Evolutionary conservation across 2,113 vertebrate species (phyloP).

Genomic region (Lutjanus erythropterus): DNA sequence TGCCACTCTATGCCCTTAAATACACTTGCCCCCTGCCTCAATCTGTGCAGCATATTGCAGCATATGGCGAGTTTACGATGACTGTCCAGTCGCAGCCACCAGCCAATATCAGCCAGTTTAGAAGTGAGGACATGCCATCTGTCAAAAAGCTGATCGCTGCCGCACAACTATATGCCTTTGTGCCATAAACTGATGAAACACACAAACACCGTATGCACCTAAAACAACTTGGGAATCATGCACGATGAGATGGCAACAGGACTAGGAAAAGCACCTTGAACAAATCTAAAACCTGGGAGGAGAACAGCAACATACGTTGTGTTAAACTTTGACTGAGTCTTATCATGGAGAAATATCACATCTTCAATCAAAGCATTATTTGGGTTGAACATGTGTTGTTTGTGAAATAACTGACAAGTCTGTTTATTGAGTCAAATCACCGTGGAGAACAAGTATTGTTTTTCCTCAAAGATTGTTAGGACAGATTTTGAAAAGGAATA

Average conservation of each 20-base stretch:
- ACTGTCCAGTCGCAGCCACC: slow-evolving; percentile 70
- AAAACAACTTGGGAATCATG: slow-evolving; percentile 16
- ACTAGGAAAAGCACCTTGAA: slow-evolving; percentile 16
- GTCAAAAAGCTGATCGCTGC: slow-evolving; percentile 66
- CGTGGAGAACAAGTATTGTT: slow-evolving; percentile 9
- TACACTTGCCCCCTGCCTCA: slow-evolving; percentile 62
- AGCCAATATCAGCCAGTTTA: slow-evolving; percentile 75
- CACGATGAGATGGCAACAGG: neutral
- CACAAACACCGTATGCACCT: slow-evolving; percentile 6
- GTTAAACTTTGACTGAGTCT: neutral
- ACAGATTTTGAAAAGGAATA: slow-evolving; percentile 29
- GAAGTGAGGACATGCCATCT: slow-evolving; percentile 77
- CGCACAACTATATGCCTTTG: slow-evolving; percentile 45
- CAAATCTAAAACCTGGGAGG: slow-evolving; percentile 24
- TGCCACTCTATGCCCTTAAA: slow-evolving; percentile 65
- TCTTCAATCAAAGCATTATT: slow-evolving; percentile 31
- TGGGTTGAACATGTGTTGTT: slow-evolving; percentile 42
- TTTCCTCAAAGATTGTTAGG: slow-evolving; percentile 6
- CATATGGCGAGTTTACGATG: slow-evolving; percentile 80
- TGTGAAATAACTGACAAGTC: slow-evolving; percentile 36
- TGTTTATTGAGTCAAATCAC: slow-evolving; percentile 43
- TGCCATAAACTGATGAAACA: slow-evolving; percentile 45
- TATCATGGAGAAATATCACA: slow-evolving; percentile 41
- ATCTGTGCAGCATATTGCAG: slow-evolving; percentile 77
- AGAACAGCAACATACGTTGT: slow-evolving; percentile 18